These are phyloP conservation scores for Melanostigma gelatinosum DNA, from an alignment of 2,113 vertebrate species.

Conservation along the genomic window DNA sequence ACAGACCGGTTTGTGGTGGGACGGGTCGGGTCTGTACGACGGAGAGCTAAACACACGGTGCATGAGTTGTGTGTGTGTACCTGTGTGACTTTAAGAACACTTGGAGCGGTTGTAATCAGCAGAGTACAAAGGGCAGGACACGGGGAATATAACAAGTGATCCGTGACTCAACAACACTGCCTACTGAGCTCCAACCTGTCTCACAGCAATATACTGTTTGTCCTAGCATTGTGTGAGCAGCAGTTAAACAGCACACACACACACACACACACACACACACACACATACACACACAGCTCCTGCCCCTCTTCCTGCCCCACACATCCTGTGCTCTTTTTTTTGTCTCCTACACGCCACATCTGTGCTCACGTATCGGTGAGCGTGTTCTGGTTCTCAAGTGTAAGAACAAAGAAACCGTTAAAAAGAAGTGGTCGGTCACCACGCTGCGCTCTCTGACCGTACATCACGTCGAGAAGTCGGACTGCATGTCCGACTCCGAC, in stretches of 20 bases:
- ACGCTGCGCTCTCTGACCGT: constrained; percentile 29
- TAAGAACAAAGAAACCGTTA: not conserved
- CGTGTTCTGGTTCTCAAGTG: constrained; percentile 30
- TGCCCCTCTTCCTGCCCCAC: constrained; percentile 76
- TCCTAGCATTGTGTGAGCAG: not conserved
- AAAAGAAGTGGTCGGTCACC: not conserved
- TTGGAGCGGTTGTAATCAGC: not conserved
- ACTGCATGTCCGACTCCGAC: not conserved
- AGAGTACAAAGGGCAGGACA: not conserved
- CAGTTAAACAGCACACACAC: constrained; percentile 29
- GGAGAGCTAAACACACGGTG: not conserved
- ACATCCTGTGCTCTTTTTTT: constrained; percentile 76
- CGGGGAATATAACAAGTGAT: not conserved
- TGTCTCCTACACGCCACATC: constrained; percentile 69
- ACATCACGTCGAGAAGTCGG: not conserved
- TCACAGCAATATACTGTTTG: not conserved
- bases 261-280: constrained; percentile 19
- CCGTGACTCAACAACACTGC: not conserved
- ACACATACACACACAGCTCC: not conserved
- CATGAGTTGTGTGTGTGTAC: not conserved
- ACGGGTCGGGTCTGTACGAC: not conserved
- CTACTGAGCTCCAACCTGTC: not conserved
- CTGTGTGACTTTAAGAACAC: not conserved
- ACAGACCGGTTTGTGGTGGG: not conserved
- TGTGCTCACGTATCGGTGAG: constrained; percentile 53